Conservation (phyloP, 2,888 invertebrate genomes). For the Meandrusa payeni region DNA sequence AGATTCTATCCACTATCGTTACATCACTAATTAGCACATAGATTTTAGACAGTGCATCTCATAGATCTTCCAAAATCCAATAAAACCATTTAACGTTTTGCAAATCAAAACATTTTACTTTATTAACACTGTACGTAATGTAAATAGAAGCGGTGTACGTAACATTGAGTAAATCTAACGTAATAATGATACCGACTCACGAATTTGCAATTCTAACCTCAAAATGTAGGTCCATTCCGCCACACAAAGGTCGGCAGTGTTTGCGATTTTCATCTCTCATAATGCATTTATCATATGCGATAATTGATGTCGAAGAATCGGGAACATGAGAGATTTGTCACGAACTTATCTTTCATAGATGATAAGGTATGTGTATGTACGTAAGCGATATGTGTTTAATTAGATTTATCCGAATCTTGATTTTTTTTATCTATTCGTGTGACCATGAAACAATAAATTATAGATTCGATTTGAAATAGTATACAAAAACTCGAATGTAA, state of each 20-base stretch:
- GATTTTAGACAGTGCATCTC: too few relatives aligned
- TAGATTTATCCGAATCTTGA: not conserved
- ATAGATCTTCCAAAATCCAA: too few relatives aligned
- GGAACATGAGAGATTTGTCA: slow-evolving; percentile 30
- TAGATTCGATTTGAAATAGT: too few relatives aligned
- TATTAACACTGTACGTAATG: not conserved
- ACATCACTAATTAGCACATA: too few relatives aligned
- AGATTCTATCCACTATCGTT: too few relatives aligned
- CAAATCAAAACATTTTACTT: too few relatives aligned
- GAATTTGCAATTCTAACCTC: slow-evolving; percentile 44
- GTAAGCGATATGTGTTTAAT: not conserved
- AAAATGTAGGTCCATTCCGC: slow-evolving; percentile 35
- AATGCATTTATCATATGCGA: slow-evolving; percentile 40
- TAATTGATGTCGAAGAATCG: slow-evolving; percentile 27
- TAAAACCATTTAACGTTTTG: too few relatives aligned
- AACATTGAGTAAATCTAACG: slow-evolving; percentile 1
- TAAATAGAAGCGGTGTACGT: not conserved
- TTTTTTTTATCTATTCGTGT: slow-evolving; percentile 7
- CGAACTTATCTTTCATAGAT: slow-evolving; percentile 30
- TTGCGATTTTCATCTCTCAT: slow-evolving; percentile 43
- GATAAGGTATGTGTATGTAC: slow-evolving; percentile 19
- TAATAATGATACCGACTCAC: slow-evolving; percentile 26
- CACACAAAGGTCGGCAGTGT: slow-evolving; percentile 45
- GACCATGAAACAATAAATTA: too few relatives aligned
- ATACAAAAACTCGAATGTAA: too few relatives aligned